Base-by-base conservation (phyloP, 2,113 vertebrate species). In the Tor tambroides region DNA sequence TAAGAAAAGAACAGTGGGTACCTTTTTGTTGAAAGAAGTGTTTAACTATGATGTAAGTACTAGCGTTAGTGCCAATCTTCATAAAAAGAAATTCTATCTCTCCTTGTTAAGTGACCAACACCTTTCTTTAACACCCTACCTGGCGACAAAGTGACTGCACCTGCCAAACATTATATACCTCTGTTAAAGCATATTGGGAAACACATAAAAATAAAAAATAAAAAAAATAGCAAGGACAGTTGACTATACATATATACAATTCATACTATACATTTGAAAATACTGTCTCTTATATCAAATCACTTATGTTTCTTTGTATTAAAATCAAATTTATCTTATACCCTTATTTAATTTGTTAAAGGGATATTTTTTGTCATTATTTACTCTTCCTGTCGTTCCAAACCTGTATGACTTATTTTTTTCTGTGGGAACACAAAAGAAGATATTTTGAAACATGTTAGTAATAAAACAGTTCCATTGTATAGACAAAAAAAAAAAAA, bases 21-120 rank as follows among this genome's bases (percentile, higher is more conserved):
- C 26, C 12, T 77, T 77, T 77, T 77, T 49, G 75, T 77, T 77
- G 6, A 28, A 65, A 43, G 11, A 80, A 28, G 19, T 79, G 17
- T 59, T 38, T 56, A 38, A 41, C 78, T 38, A 38, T 61, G 54
- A 38, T 59, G 30, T 32, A 59, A 28, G 51, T 61, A 35, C 12
- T 26, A 21, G 41, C 1, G 6, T 21, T 41, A 26, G 17, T 38
- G 11, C 35, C 54, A 61, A 35, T 46, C 30, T 46, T 67, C 14
- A 43, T 82, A 82, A 43, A 65, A 41, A 65, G n/a, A 49, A 80
- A 80, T 43, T 61, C 6, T 10, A 69, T 51, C 26, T 32, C 26
- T 15, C 26, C 5, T 46, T 80, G 49, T 61, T 19, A 46, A 63
- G n/a, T 43, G 63, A 69, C 17, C 26, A 83, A 49, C 38, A 65